These are phyloP conservation scores for Meloidogyne exigua DNA, from an alignment of 1,140 invertebrate species.

Conservation along the genomic window DNA sequence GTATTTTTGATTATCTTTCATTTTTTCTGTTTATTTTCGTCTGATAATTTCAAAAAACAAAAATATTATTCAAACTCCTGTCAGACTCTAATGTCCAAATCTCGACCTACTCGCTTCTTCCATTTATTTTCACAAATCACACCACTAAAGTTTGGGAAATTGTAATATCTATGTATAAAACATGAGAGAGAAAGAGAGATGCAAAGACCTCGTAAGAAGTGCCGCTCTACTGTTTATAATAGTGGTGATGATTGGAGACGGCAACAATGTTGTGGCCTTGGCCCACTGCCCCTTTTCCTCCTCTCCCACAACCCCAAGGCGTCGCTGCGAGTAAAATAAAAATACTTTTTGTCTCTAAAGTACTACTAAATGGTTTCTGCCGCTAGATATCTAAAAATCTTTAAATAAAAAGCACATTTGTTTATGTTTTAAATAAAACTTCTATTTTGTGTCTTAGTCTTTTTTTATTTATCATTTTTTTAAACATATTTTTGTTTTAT, in stretches of 20 bases:
- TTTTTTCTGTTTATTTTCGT: no score
- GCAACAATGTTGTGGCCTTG: background rate
- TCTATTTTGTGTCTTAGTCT: background rate
- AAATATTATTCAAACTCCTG: no score
- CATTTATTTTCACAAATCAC: background rate
- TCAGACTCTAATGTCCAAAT: background rate
- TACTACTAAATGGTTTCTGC: background rate
- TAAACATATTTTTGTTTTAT: background rate
- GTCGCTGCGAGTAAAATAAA: background rate
- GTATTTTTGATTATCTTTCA: no score
- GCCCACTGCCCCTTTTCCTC: background rate
- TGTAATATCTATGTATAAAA: background rate
- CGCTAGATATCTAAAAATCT: background rate
- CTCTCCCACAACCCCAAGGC: background rate
- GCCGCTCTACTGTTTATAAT: background rate
- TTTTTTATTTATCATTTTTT: background rate
- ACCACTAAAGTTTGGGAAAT: background rate
- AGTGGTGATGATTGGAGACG: background rate
- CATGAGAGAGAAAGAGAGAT: background rate
- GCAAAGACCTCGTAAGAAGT: background rate
- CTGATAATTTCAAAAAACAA: no score
- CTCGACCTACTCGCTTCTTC: background rate
- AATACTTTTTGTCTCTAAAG: background rate
- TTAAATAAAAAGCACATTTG: background rate
- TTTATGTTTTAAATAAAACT: background rate